These are phyloP conservation scores for Hyppa rectilinea DNA, from an alignment of 2,888 invertebrate genomes.

Conservation along the genomic window DNA sequence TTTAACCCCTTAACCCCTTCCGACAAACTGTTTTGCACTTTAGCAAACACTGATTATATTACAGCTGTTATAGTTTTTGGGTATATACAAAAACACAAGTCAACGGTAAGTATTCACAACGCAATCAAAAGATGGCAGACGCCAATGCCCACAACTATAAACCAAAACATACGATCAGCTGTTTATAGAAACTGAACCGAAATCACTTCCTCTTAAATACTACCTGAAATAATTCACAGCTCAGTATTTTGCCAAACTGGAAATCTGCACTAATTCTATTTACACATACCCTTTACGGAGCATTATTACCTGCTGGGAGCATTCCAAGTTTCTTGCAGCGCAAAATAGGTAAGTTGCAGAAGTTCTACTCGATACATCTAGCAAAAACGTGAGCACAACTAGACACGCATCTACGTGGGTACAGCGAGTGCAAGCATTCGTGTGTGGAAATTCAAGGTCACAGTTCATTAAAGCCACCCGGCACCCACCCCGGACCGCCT, in stretches of 20 bases:
- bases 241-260: constrained; percentile 42
- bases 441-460: too few relatives aligned
- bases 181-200: background rate
- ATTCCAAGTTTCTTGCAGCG: constrained; percentile 53
- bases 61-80: background rate
- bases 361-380: background rate
- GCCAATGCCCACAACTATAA: background rate
- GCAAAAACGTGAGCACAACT: background rate
- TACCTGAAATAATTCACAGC: background rate
- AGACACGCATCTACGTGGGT: background rate
- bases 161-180: background rate
- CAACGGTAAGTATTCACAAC: background rate
- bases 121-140: background rate
- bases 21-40: background rate
- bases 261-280: constrained; percentile 58
- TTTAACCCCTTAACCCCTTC: too few relatives aligned
- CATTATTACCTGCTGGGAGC: constrained; percentile 63
- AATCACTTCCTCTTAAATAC: background rate
- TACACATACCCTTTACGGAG: constrained; percentile 36
- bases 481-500: too few relatives aligned
- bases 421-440: background rate
- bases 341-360: background rate
- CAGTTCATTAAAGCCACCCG: too few relatives aligned
- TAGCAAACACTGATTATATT: background rate
- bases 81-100: background rate